These are phyloP conservation scores for Scomber japonicus DNA, from an alignment of 2,113 vertebrate genomes.

Conservation along the genomic window DNA sequence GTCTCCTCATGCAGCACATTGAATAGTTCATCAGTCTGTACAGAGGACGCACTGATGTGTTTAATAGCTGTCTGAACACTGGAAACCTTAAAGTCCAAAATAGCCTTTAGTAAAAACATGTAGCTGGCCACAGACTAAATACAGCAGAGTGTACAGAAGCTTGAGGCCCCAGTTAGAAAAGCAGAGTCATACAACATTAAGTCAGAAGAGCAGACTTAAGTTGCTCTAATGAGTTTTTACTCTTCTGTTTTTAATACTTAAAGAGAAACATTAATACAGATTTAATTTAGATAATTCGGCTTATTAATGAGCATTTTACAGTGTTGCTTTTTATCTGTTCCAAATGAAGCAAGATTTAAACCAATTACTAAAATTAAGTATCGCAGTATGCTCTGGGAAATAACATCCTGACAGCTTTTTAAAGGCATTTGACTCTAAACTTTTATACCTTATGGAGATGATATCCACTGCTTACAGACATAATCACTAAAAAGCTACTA, in stretches of 20 bases:
- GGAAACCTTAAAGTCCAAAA: conserved; percentile 1
- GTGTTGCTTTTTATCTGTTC: no score
- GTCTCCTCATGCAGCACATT: neutral
- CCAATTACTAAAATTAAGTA: neutral
- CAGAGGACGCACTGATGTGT: neutral
- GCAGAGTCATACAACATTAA: no score
- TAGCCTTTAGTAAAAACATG: neutral
- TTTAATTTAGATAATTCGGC: no score
- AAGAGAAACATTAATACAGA: no score
- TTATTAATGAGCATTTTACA: no score
- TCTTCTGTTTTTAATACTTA: neutral
- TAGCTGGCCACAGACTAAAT: neutral
- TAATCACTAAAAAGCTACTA: neutral
- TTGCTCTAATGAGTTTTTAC: neutral
- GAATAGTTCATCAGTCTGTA: neutral
- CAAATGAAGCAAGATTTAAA: neutral
- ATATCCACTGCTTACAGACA: neutral
- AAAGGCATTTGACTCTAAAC: neutral
- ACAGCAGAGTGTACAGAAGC: neutral
- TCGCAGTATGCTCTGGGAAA: neutral
- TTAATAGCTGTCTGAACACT: neutral
- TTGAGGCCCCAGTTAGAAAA: rapidly evolving
- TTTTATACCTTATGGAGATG: no score
- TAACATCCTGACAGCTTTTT: neutral
- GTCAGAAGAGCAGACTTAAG: neutral